Base-by-base conservation (phyloP, 2,888 invertebrate genomes). In the Tiphia femorata region DNA sequence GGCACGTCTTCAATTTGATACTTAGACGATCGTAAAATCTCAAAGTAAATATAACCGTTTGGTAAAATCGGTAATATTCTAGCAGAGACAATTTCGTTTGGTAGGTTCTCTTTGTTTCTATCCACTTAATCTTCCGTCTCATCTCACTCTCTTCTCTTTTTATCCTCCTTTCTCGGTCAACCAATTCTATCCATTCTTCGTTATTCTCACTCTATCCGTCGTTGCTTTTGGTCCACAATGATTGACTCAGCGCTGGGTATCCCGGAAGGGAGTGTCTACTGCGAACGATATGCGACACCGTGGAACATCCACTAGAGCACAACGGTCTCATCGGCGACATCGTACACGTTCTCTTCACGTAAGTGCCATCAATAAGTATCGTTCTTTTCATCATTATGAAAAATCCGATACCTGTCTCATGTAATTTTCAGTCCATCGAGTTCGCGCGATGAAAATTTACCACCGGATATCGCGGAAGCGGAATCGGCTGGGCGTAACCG, bases 261-360 rank as follows among this genome's bases (percentile, higher is more conserved):
- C 53, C 58, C 33, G 79, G 78, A 23, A 87, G 89, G 64, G 88
- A 88, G 29, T 94, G 94, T 82, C 80, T 94, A 68, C 84, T 93
- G 62, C 87, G 91, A 70, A 88, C 90, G 65, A 91, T 94, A 78
- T 94, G 94, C 78, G 92, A 94, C 80, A 88, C 90, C 21, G 90
- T 93, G 0, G 87, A 89, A 70, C 85, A 88, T 58, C 89, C 92
- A 46, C 87, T 93, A 75, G 87, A 86, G 67, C 86, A 89, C 75
- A 88, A 90, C 72, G 92, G 93, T 3, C 85, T 94, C 73, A 87
- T 92, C 62, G 92, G 90, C 20, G 91, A 93, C 84, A 86, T 94
- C 75, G 85, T 92, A 64, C 91, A 93, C 84, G 89, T 92, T 69
- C 82, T 92, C 76, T 87, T 94, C 79, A 91, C 91, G 16, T 92